phyloP scores from a whole-genome alignment of 2,888 invertebrate genomes.

The Nematopogon swammerdamellus region DNA sequence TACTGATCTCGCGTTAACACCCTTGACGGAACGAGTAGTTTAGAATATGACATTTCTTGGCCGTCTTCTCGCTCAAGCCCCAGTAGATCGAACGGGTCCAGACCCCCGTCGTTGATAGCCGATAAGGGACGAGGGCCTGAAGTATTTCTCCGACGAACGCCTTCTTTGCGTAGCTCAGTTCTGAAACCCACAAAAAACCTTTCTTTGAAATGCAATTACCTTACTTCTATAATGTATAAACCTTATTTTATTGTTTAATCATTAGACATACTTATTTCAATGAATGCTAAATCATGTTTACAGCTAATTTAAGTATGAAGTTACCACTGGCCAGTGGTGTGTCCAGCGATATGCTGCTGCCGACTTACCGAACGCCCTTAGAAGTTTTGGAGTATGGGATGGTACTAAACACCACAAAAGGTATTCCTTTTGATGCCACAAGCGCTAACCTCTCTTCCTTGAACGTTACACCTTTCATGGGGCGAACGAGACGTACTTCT shows the following conservation, averaged over 20 bases:
- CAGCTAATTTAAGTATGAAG: too few species aligned
- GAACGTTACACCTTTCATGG: slow-evolving; percentile 64
- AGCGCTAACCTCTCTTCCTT: slow-evolving; percentile 80
- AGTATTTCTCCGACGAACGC: slow-evolving; percentile 73
- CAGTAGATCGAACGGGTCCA: slow-evolving; percentile 82
- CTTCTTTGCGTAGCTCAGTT: slow-evolving; percentile 67
- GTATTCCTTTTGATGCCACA: slow-evolving; percentile 72
- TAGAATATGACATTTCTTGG: slow-evolving; percentile 89
- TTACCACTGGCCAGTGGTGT: too few species aligned
- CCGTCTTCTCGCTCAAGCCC: slow-evolving; percentile 80
- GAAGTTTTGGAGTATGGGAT: slow-evolving; percentile 76
- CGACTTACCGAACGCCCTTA: slow-evolving; percentile 59
- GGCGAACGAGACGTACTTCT: slow-evolving; percentile 58
- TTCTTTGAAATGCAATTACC: too few species aligned
- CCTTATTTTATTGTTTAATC: slow-evolving; percentile 1
- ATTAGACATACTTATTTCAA: too few species aligned
- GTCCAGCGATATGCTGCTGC: too few species aligned
- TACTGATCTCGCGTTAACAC: slow-evolving; percentile 41
- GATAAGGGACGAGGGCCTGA: slow-evolving; percentile 82
- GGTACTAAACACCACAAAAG: slow-evolving; percentile 83
- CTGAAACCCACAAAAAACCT: too few species aligned
- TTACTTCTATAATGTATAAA: slow-evolving; percentile 8
- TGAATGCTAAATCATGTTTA: too few species aligned
- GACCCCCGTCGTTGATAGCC: slow-evolving; percentile 72
- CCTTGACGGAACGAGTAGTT: slow-evolving; percentile 74